These are phyloP conservation scores for Drosophila persimilis DNA, from an alignment of 1,140 invertebrate species.

Conservation along the genomic window DNA sequence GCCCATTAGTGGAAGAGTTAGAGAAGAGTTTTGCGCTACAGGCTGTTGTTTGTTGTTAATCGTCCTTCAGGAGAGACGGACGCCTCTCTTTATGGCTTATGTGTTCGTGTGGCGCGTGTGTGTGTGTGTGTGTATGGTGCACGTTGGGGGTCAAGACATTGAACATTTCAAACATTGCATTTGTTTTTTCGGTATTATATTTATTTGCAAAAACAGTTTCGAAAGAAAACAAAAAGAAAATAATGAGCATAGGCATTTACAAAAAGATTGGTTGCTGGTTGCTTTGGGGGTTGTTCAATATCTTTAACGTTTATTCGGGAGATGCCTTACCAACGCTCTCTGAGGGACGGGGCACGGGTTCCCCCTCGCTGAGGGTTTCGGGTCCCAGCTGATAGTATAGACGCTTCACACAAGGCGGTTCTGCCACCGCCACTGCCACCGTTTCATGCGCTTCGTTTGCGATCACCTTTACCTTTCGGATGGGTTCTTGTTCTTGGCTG, in stretches of 20 bases:
- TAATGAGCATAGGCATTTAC: conserved; percentile 41
- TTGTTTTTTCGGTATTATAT: conserved; percentile 22
- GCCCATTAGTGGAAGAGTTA: conserved; percentile 7
- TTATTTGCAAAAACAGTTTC: conserved; percentile 35
- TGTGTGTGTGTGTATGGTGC: conserved; percentile 23
- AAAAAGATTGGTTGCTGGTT: not conserved
- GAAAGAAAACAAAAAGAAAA: conserved; percentile 26
- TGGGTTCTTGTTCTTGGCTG: conserved; percentile 39
- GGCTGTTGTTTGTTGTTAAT: no score
- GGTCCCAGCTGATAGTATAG: conserved; percentile 68
- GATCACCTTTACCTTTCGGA: conserved; percentile 47
- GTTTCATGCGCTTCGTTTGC: conserved; percentile 53
- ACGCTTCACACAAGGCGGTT: conserved; percentile 64
- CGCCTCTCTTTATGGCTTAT: conserved; percentile 27
- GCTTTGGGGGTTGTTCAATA: no score
- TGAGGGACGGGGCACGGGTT: not conserved
- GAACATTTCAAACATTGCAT: conserved; percentile 21
- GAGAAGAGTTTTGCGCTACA: not conserved
- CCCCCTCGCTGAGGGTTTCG: conserved; percentile 20
- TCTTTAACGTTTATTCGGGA: conserved; percentile 9
- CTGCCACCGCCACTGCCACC: conserved; percentile 31
- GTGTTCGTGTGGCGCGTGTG: no score
- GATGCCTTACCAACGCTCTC: conserved; percentile 36
- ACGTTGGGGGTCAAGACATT: conserved; percentile 23
- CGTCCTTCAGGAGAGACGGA: not conserved